Percentiles rank a stretch among this genome's conserved stretches.
Evolutionary conservation across 2,888 invertebrate species (phyloP).

Genomic region (Melieria omissa): DNA sequence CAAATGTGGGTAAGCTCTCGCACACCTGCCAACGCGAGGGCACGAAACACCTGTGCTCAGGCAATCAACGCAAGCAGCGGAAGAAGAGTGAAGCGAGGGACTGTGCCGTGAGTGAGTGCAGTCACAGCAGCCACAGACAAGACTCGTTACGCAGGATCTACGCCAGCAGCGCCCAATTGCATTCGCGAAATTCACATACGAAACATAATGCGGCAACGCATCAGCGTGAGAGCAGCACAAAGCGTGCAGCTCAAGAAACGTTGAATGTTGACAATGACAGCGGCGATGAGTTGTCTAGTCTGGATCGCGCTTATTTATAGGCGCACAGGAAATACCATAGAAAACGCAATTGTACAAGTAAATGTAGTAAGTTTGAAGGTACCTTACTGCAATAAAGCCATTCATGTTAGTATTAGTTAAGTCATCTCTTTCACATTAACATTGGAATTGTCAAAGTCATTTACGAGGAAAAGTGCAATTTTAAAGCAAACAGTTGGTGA

Average conservation of each 20-base stretch:
- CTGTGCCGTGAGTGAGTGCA: neutral
- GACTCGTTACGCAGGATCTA: slow-evolving; percentile 55
- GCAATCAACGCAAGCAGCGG: slow-evolving; percentile 45
- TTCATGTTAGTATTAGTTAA: neutral
- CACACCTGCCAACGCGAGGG: slow-evolving; percentile 60
- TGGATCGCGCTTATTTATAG: slow-evolving; percentile 62
- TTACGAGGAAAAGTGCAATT: slow-evolving; percentile 70
- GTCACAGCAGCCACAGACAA: slow-evolving; percentile 43
- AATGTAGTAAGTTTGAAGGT: neutral
- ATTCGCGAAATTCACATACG: slow-evolving; percentile 50
- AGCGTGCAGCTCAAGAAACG: neutral
- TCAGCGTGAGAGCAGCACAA: neutral
- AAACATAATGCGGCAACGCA: slow-evolving; percentile 22
- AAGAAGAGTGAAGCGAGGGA: slow-evolving; percentile 38
- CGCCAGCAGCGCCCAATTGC: slow-evolving; percentile 41
- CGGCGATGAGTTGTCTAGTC: slow-evolving; percentile 61
- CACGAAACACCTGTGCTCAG: slow-evolving; percentile 54
- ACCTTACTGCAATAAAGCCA: neutral
- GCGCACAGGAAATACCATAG: neutral
- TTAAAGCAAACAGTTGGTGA: slow-evolving; percentile 73
- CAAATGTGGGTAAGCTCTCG: slow-evolving; percentile 61
- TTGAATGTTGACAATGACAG: slow-evolving; percentile 47
- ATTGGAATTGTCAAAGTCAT: slow-evolving; percentile 69
- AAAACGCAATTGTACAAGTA: neutral
- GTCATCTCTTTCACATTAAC: slow-evolving; percentile 29